These are phyloP conservation scores for Cavia aperea DNA, from an alignment of 2,113 vertebrate genomes.

Conservation along the genomic window DNA sequence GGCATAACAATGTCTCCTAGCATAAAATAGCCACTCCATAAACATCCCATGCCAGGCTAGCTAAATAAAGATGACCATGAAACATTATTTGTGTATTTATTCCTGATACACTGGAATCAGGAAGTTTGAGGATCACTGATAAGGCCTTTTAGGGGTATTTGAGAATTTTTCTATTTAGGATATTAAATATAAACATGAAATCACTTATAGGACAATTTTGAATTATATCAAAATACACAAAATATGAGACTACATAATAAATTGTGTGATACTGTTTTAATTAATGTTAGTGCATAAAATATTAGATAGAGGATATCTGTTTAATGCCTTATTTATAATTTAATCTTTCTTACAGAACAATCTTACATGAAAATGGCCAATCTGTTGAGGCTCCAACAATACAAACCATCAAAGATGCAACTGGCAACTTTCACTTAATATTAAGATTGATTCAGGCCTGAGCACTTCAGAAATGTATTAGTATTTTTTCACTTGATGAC, in stretches of 20 bases:
- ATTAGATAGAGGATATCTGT: constrained; percentile 33
- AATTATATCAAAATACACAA: not conserved
- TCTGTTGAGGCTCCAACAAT: not conserved
- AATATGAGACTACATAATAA: not conserved
- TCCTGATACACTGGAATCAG: not conserved
- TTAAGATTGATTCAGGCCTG: not conserved
- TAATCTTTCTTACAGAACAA: constrained; percentile 8
- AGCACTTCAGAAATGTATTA: constrained; percentile 28
- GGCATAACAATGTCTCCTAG: not conserved
- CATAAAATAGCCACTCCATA: not conserved
- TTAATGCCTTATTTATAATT: constrained; percentile 41
- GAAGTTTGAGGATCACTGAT: not conserved
- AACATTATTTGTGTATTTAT: not conserved
- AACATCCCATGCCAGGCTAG: not conserved
- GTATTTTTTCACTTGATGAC: not conserved
- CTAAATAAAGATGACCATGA: not conserved
- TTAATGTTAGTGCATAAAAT: constrained; percentile 12
- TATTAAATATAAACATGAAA: not conserved
- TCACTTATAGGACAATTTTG: constrained; percentile 39
- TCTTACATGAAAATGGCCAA: not conserved
- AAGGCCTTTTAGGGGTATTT: not conserved
- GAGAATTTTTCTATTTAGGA: not conserved
- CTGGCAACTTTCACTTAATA: constrained; percentile 33
- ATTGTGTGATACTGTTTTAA: not conserved
- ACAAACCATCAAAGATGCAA: not conserved